Evolutionary conservation across 2,113 vertebrate species (phyloP).

Genomic region (Odontophorus gujanensis): DNA sequence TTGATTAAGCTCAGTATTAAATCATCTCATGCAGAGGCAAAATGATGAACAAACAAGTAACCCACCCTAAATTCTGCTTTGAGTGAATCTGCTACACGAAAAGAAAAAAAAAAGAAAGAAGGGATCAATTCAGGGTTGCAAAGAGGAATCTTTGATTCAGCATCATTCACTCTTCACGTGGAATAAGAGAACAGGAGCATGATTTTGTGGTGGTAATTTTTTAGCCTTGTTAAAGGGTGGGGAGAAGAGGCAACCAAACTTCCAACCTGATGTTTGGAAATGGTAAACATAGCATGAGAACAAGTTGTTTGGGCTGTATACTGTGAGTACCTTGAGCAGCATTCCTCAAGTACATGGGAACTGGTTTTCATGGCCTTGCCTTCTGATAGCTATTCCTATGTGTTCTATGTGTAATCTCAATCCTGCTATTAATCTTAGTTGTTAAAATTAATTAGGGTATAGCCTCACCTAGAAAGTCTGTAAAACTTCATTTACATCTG

Average conservation of each 20-base stretch:
- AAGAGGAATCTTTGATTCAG: neutral
- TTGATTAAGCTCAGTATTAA: neutral
- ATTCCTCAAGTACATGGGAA: neutral
- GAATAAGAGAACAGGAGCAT: neutral
- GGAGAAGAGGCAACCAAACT: neutral
- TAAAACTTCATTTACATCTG: slow-evolving; percentile 43
- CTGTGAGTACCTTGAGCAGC: neutral
- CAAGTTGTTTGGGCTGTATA: neutral
- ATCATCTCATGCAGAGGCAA: neutral
- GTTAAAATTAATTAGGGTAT: slow-evolving; percentile 59
- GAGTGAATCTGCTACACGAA: rapidly evolving
- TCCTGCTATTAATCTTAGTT: slow-evolving; percentile 3
- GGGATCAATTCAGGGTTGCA: rapidly evolving
- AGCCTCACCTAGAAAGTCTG: slow-evolving; percentile 38
- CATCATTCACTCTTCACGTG: neutral
- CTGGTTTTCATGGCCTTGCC: neutral
- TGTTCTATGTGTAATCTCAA: neutral
- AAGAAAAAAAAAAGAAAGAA: neutral
- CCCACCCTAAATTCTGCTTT: neutral
- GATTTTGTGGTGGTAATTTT: neutral
- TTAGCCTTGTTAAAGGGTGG: neutral
- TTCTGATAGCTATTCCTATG: neutral
- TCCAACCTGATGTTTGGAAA: neutral
- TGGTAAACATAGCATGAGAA: neutral
- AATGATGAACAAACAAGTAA: neutral